Evolutionary conservation across 2,888 invertebrate species (phyloP).

Genomic region (Eupithecia inturbata): DNA sequence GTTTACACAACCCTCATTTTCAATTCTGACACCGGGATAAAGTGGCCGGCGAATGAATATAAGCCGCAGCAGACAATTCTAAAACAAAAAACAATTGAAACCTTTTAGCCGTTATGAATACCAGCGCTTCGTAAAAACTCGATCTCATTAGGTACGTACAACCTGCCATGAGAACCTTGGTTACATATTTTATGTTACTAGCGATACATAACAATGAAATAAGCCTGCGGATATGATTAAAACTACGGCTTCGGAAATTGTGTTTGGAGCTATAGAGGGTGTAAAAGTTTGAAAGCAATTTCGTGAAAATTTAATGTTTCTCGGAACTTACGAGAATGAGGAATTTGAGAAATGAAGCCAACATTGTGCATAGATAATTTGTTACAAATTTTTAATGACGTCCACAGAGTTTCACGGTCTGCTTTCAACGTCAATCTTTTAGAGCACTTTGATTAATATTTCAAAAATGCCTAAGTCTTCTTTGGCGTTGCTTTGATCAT

Average conservation of each 20-base stretch:
- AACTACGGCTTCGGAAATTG: slow-evolving; percentile 76
- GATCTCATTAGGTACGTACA: slow-evolving; percentile 34
- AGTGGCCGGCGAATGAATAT: slow-evolving; percentile 71
- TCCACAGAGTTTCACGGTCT: slow-evolving; percentile 51
- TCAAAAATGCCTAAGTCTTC: neutral
- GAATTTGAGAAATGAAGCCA: slow-evolving; percentile 77
- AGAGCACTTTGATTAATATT: neutral
- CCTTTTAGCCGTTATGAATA: slow-evolving; percentile 52
- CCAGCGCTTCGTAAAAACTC: slow-evolving; percentile 40
- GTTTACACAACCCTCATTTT: slow-evolving; percentile 77
- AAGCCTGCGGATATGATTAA: slow-evolving; percentile 54
- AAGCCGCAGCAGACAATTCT: slow-evolving; percentile 60
- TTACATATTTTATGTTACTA: slow-evolving; percentile 16
- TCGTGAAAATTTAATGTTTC: slow-evolving; percentile 80
- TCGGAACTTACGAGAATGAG: slow-evolving; percentile 76
- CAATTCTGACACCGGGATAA: slow-evolving; percentile 80
- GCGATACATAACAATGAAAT: slow-evolving; percentile 53
- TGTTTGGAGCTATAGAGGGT: slow-evolving; percentile 72
- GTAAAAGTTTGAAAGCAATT: slow-evolving; percentile 81
- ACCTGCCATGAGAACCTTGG: slow-evolving; percentile 6
- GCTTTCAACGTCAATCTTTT: slow-evolving; percentile 36
- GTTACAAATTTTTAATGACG: slow-evolving; percentile 73
- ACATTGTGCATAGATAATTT: slow-evolving; percentile 77
- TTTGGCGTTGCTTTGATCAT: neutral
- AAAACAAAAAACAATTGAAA: slow-evolving; percentile 58